phyloP scores from a whole-genome alignment of 2,113 vertebrate species.

The Carlito syrichta region DNA sequence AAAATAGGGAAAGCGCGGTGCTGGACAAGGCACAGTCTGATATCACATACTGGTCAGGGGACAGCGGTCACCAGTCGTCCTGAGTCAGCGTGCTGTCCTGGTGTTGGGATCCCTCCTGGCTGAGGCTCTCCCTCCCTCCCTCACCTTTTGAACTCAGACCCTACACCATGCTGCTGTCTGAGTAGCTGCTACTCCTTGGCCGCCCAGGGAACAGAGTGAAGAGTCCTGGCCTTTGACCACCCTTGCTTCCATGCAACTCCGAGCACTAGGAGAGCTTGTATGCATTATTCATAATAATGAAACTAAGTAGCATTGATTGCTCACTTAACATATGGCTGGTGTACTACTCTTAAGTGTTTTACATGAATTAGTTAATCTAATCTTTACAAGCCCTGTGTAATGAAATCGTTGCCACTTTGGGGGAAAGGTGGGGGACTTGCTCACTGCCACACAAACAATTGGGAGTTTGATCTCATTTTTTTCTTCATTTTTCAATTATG shows the following conservation, averaged over 20 bases:
- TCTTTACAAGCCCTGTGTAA: neutral
- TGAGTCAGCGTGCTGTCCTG: neutral
- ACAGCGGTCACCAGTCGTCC: neutral
- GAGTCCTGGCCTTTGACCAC: neutral
- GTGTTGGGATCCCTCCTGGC: too few relatives aligned
- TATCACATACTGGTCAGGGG: neutral
- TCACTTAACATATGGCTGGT: neutral
- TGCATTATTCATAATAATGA: neutral
- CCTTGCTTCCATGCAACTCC: too few relatives aligned
- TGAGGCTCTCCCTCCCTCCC: neutral
- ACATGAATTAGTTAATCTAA: neutral
- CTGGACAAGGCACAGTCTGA: neutral
- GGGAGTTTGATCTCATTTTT: neutral
- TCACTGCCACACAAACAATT: neutral
- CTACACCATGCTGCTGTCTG: neutral
- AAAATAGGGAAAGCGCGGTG: neutral
- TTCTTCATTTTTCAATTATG: neutral
- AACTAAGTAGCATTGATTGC: neutral
- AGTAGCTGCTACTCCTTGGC: neutral
- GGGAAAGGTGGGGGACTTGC: neutral
- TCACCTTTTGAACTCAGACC: too few relatives aligned
- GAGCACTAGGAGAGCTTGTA: accelerated
- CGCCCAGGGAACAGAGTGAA: accelerated
- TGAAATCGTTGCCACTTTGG: neutral
- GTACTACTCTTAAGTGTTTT: neutral